Evolutionary conservation across 2,797 vertebrate genomes (phyloP).

Genomic region (Lutjanus argentimaculatus): DNA sequence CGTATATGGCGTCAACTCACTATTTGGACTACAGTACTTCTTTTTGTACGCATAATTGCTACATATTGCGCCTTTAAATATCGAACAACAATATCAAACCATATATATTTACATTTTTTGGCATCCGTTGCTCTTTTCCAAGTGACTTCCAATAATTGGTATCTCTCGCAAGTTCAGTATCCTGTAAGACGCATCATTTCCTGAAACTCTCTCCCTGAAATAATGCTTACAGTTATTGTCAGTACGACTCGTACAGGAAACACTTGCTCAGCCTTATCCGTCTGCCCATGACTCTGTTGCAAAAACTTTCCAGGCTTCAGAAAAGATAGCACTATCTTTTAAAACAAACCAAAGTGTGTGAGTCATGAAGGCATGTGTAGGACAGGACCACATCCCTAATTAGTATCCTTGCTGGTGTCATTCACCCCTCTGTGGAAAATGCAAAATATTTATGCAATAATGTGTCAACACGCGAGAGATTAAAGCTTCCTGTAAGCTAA

Average conservation of each 20-base stretch:
- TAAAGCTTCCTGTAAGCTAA: conserved; percentile 35
- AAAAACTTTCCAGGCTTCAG: conserved; percentile 29
- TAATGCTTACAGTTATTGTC: conserved; percentile 24
- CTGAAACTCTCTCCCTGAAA: conserved; percentile 31
- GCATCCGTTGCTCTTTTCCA: conserved; percentile 22
- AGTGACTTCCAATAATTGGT: conserved; percentile 22
- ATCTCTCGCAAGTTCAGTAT: conserved; percentile 51
- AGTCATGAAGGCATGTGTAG: conserved; percentile 19
- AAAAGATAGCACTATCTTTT: conserved; percentile 33
- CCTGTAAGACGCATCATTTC: conserved; percentile 49
- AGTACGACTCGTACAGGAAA: conserved; percentile 54
- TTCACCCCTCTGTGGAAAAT: conserved; percentile 26
- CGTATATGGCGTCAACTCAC: too few relatives aligned
- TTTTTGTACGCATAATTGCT: too few relatives aligned
- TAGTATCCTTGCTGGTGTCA: conserved; percentile 41
- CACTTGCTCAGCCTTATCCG: conserved; percentile 35
- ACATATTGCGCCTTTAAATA: background rate
- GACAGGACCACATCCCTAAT: conserved; percentile 37
- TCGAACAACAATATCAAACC: too few relatives aligned
- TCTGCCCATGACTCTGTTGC: conserved; percentile 27
- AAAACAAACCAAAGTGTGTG: conserved; percentile 34
- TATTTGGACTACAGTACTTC: too few relatives aligned
- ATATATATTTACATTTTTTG: background rate
- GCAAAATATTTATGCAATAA: conserved; percentile 31
- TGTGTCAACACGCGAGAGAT: conserved; percentile 32